phyloP scores from a whole-genome alignment of 2,113 vertebrate species.

The Oxygymnocypris stewartii region DNA sequence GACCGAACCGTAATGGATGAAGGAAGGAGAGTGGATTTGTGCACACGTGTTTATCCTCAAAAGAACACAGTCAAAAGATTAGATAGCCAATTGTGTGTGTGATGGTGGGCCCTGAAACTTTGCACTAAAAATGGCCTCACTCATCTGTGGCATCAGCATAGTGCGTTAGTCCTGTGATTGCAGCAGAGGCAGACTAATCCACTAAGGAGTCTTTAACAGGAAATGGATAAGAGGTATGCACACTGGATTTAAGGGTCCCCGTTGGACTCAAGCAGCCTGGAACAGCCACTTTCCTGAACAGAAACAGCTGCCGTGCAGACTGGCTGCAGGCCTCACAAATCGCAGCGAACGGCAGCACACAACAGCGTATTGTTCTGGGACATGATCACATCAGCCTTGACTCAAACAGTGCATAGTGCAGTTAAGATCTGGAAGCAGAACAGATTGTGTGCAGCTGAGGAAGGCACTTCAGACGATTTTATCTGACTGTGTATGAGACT shows the following conservation, averaged over 20 bases:
- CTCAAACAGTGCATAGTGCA: constrained; percentile 8
- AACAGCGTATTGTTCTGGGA: constrained; percentile 38
- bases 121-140: neutral
- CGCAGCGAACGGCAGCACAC: constrained; percentile 29
- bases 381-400: constrained; percentile 14
- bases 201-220: constrained; percentile 61
- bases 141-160: constrained; percentile 20
- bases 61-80: constrained; percentile 14
- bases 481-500: constrained; percentile 1
- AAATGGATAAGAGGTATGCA: constrained; percentile 58
- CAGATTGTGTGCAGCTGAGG: constrained; percentile 33
- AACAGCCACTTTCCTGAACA: constrained; percentile 60
- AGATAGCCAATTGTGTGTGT: neutral
- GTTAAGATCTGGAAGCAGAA: constrained; percentile 39
- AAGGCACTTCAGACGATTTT: constrained; percentile 13
- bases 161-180: constrained; percentile 8
- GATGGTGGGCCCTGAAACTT: neutral
- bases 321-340: constrained; percentile 45
- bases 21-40: constrained; percentile 48
- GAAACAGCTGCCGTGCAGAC: constrained; percentile 53
- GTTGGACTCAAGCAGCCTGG: constrained; percentile 60
- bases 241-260: constrained; percentile 65
- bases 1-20: constrained; percentile 75
- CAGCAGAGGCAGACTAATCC: constrained; percentile 50
- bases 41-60: constrained; percentile 14